Percentiles rank a stretch among this genome's conserved stretches.
Evolutionary conservation across 2,797 vertebrate species (phyloP).

Genomic region (Lerista edwardsae): DNA sequence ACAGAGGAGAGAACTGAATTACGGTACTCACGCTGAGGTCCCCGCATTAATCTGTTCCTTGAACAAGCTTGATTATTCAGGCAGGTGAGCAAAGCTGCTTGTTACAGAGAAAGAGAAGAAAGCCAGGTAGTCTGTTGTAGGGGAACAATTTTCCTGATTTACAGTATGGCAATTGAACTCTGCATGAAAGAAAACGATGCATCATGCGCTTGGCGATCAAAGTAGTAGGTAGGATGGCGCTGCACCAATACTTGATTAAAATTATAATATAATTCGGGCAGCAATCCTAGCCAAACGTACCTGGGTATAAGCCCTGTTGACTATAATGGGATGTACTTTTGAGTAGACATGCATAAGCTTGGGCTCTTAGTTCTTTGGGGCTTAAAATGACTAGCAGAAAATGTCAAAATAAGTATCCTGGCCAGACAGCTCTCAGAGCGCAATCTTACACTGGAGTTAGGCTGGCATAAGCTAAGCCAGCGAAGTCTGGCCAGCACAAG

Average conservation of each 20-base stretch:
- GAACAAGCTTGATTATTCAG: background rate
- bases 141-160: background rate
- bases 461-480: no score
- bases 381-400: background rate
- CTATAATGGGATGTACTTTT: no score
- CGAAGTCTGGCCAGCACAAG: no score
- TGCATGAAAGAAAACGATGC: background rate
- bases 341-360: no score
- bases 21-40: background rate
- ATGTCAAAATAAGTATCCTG: background rate
- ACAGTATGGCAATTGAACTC: background rate
- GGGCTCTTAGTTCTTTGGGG: background rate
- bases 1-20: background rate
- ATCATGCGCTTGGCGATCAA: background rate
- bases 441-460: no score
- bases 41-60: background rate
- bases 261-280: background rate
- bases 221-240: slow-evolving; percentile 38
- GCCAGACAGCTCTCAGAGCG: background rate
- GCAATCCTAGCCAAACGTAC: no score
- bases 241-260: slow-evolving; percentile 3
- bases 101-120: background rate
- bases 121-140: background rate
- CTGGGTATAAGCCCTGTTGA: no score
- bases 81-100: background rate